Base-by-base conservation (phyloP, 2,888 invertebrate genomes). In the Parnassius glacialis region DNA sequence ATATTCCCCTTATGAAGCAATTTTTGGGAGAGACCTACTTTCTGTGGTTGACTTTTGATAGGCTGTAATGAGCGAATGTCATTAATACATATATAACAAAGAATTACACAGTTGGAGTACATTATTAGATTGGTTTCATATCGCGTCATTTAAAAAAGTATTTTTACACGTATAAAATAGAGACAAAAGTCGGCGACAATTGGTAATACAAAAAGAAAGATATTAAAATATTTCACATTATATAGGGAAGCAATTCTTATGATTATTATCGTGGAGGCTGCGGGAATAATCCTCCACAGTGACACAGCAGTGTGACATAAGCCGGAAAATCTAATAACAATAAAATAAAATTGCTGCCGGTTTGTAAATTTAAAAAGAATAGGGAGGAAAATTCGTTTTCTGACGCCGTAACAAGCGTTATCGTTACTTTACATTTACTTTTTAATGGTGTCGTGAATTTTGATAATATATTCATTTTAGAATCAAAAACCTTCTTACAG, bases 311-410 rank as follows among this genome's bases (percentile, higher is more conserved):
- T 83, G 88, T 90, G 91, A 91, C 91, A 87, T 90, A 90, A 91
- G 81, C 90, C 88, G 88, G 87, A 89, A 91, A 91, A 89, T 90
- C 89, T 90, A 89, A 91, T 91, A 90, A 90, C 91, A 91, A 90
- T 91, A 91, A 91, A 91, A 90, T 88, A 89, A 86, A 90, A 91
- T 91, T 91, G 92, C 90, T 74, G 78, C 80, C 84, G 85, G 87
- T 90, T 90, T 90, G 90, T 87, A 88, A 87, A 88, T 90, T 90
- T 85, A 85, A 86, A 89, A 87, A 76, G 84, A 80, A 86, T 11
- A 77, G 84, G 87, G 89, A 87, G 85, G 84, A 85, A 81, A 85
- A 87, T 87, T 88, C 89, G 87, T 87, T 86, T 90, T 88, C 84
- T 79, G 81, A 83, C 83, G 75, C 83, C 85, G 75, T 82, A 86